phyloP scores from a whole-genome alignment of 2,113 vertebrate species.

The Panurus biarmicus region DNA sequence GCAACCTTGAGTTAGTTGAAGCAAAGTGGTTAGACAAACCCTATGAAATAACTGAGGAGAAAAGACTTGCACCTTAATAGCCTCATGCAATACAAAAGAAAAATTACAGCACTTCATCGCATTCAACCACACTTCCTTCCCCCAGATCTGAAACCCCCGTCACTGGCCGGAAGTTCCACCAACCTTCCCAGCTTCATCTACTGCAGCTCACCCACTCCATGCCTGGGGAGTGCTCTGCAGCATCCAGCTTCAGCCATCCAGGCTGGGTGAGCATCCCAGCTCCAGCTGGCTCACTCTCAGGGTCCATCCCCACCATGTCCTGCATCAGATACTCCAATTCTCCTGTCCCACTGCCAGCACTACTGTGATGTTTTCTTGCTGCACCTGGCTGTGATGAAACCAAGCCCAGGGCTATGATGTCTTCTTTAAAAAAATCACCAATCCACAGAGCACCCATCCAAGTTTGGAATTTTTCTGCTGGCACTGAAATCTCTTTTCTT shows the following conservation, averaged over 20 bases:
- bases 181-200: neutral
- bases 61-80: fast-evolving
- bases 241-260: neutral
- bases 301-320: neutral
- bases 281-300: neutral
- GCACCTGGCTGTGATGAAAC: neutral
- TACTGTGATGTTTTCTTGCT: neutral
- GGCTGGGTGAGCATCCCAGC: neutral
- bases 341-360: neutral
- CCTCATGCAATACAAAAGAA: neutral
- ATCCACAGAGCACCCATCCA: neutral
- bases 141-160: neutral
- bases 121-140: neutral
- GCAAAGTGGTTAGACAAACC: neutral
- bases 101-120: neutral
- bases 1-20: neutral
- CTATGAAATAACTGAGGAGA: neutral
- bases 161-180: neutral
- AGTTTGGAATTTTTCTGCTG: neutral
- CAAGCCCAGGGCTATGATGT: neutral
- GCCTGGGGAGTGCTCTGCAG: neutral
- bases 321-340: fast-evolving
- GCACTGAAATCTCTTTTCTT: neutral
- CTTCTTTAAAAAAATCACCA: neutral
- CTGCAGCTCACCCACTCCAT: neutral